phyloP scores from a whole-genome alignment of 2,888 invertebrate species.

The Drosophila eohydei region DNA sequence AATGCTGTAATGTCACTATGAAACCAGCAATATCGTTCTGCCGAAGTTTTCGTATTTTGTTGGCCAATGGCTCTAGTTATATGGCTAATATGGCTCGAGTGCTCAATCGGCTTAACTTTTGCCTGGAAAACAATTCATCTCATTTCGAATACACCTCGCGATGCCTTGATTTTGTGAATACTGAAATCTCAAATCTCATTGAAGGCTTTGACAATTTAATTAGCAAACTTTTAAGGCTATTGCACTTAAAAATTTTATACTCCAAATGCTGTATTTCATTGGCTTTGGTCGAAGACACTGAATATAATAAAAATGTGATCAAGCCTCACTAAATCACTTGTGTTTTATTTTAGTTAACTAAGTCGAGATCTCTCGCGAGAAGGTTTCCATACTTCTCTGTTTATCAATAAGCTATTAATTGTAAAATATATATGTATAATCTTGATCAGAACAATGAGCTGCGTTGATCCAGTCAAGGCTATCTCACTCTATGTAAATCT shows the following conservation, averaged over 20 bases:
- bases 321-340: neutral
- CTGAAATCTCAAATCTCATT: slow-evolving; percentile 62
- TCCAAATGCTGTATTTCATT: slow-evolving; percentile 78
- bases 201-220: slow-evolving; percentile 55
- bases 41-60: slow-evolving; percentile 56
- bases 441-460: too few relatives aligned
- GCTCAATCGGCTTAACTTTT: slow-evolving; percentile 70
- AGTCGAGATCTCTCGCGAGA: neutral
- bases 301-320: slow-evolving; percentile 14
- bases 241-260: slow-evolving; percentile 71
- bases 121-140: slow-evolving; percentile 69
- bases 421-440: too few relatives aligned
- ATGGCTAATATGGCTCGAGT: slow-evolving; percentile 68
- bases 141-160: slow-evolving; percentile 65
- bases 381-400: neutral
- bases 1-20: slow-evolving; percentile 78
- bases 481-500: too few relatives aligned
- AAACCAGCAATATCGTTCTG: slow-evolving; percentile 74
- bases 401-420: neutral
- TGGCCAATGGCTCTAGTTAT: slow-evolving; percentile 64
- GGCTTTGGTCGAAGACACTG: slow-evolving; percentile 58
- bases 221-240: slow-evolving; percentile 57
- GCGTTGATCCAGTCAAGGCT: too few relatives aligned
- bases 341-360: slow-evolving; percentile 12
- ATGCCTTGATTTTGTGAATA: slow-evolving; percentile 61